These are phyloP conservation scores for Symphodus melops DNA, from an alignment of 2,113 vertebrate species.

Conservation along the genomic window DNA sequence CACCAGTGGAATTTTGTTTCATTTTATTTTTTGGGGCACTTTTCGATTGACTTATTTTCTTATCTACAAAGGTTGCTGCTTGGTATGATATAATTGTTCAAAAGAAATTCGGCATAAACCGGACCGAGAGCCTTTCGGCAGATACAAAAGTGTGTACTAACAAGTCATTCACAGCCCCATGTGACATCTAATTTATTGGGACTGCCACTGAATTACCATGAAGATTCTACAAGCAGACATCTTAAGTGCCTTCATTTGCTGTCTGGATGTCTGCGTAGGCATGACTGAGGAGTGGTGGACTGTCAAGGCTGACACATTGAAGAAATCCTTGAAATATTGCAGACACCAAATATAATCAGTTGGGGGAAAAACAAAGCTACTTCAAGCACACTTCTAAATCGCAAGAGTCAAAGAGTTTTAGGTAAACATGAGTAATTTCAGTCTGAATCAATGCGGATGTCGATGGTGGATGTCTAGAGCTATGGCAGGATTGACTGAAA, in stretches of 20 bases:
- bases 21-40: too few relatives aligned
- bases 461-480: not conserved
- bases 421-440: conserved; percentile 13
- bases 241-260: conserved; percentile 28
- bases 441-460: conserved; percentile 29
- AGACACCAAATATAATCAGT: conserved; percentile 3
- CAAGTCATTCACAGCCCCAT: not conserved
- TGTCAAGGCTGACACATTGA: conserved; percentile 7
- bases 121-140: too few relatives aligned
- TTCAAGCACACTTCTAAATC: not conserved
- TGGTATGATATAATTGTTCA: too few relatives aligned
- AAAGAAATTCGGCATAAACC: too few relatives aligned
- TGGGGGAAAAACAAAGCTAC: not conserved
- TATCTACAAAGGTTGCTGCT: too few relatives aligned
- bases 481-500: conserved; percentile 53
- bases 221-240: conserved; percentile 3
- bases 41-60: too few relatives aligned
- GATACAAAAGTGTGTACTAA: too few relatives aligned
- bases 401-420: conserved; percentile 12
- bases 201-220: conserved; percentile 39
- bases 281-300: conserved; percentile 16
- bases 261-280: not conserved
- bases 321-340: conserved; percentile 19
- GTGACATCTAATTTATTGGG: conserved; percentile 18
- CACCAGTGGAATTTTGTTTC: too few relatives aligned